phyloP scores from a whole-genome alignment of 2,888 invertebrate genomes.

The Lepidocyrtoides sp. region DNA sequence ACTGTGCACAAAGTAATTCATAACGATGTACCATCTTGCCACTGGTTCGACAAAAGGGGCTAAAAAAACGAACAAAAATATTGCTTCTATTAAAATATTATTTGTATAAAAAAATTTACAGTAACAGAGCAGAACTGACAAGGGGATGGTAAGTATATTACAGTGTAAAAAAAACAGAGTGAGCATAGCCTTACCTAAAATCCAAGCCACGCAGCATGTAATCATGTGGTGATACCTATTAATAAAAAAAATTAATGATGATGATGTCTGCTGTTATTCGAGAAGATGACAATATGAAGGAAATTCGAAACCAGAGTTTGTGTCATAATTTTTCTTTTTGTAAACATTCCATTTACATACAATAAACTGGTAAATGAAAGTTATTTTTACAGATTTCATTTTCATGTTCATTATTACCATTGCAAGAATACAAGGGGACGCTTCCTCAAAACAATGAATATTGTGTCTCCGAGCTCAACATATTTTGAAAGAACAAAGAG shows the following conservation, averaged over 20 bases:
- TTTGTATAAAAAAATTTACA: too few relatives aligned
- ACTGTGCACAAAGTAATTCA: constrained; percentile 81
- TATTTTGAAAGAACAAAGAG: constrained; percentile 79
- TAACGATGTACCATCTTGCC: constrained; percentile 79
- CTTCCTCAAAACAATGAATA: constrained; percentile 78
- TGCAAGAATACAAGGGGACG: constrained; percentile 73
- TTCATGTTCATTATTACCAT: constrained; percentile 62
- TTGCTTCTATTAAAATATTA: not conserved
- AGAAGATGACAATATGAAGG: constrained; percentile 28
- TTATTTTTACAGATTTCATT: not conserved
- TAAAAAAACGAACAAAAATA: constrained; percentile 11
- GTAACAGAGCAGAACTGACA: too few relatives aligned
- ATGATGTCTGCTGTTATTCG: not conserved
- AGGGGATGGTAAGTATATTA: too few relatives aligned
- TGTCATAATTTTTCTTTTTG: not conserved
- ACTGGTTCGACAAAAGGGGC: constrained; percentile 80
- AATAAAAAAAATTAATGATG: constrained; percentile 13
- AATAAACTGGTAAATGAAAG: too few relatives aligned
- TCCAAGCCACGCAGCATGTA: constrained; percentile 75
- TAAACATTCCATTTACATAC: too few relatives aligned
- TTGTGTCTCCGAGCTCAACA: constrained; percentile 77
- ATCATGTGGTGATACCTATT: constrained; percentile 76
- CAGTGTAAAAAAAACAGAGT: too few relatives aligned
- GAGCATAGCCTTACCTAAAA: constrained; percentile 43
- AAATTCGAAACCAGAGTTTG: not conserved